Evolutionary conservation across 1,140 invertebrate species (phyloP).

Genomic region (Oscheius sp.): DNA sequence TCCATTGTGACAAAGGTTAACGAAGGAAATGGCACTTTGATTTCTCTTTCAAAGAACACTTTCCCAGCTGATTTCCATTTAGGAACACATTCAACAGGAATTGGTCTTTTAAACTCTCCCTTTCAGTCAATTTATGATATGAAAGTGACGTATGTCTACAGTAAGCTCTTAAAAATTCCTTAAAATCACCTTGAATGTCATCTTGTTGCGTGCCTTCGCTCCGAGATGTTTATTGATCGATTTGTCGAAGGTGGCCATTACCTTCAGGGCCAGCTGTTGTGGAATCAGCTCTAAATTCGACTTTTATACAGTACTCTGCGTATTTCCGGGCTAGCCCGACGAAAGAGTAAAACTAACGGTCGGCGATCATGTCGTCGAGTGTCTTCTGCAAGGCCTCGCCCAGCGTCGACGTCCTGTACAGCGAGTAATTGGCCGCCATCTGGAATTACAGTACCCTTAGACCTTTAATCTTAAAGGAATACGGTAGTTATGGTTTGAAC

Average conservation of each 20-base stretch:
- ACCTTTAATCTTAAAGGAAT: too few species aligned
- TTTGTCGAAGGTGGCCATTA: slow-evolving; percentile 91
- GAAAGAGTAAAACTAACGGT: slow-evolving; percentile 23
- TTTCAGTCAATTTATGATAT: too few species aligned
- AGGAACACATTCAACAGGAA: too few species aligned
- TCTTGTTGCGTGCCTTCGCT: slow-evolving; percentile 59
- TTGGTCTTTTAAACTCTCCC: too few species aligned
- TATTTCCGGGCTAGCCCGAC: not conserved
- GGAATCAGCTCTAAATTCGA: slow-evolving; percentile 73
- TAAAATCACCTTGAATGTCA: slow-evolving; percentile 49
- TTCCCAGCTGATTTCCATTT: too few species aligned
- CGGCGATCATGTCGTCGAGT: slow-evolving; percentile 79
- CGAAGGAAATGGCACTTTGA: too few species aligned
- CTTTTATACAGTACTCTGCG: not conserved
- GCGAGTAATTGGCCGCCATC: slow-evolving; percentile 80
- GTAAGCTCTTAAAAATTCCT: too few species aligned
- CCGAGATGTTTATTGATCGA: slow-evolving; percentile 88
- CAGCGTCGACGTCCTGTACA: slow-evolving; percentile 95
- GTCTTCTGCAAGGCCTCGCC: slow-evolving; percentile 93
- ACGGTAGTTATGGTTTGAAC: too few species aligned
- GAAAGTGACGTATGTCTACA: too few species aligned
- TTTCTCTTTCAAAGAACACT: too few species aligned
- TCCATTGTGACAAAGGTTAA: too few species aligned
- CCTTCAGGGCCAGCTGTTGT: slow-evolving; percentile 82
- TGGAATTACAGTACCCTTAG: too few species aligned